Percentiles rank a stretch among this genome's conserved stretches.
phyloP scores from a whole-genome alignment of 2,888 invertebrate genomes.

The Tipula lateralis region DNA sequence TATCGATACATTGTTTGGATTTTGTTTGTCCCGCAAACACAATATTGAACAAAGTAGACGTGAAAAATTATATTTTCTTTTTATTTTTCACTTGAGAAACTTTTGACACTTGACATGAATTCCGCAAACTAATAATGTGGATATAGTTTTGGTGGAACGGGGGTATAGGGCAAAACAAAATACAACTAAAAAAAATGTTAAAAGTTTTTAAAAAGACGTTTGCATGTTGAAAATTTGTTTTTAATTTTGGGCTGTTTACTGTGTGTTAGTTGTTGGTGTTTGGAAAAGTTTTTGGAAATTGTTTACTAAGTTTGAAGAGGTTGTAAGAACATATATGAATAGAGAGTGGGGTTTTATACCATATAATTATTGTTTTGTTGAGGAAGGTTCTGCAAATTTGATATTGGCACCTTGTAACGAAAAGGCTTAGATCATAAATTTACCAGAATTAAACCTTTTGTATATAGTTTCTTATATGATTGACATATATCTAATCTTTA shows the following conservation, averaged over 20 bases:
- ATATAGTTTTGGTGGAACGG: not conserved
- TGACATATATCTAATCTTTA: too few relatives aligned
- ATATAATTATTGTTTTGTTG: not conserved
- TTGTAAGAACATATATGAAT: not conserved
- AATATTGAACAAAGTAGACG: not conserved
- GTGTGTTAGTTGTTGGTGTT: not conserved
- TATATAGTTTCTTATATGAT: too few relatives aligned
- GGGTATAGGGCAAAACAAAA: not conserved
- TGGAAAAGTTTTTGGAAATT: not conserved
- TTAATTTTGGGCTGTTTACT: not conserved
- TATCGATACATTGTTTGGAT: too few relatives aligned
- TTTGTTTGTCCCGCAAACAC: not conserved
- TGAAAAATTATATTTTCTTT: not conserved
- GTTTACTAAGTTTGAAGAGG: not conserved
- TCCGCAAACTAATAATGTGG: not conserved
- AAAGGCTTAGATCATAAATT: too few relatives aligned
- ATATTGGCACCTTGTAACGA: too few relatives aligned
- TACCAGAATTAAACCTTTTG: too few relatives aligned
- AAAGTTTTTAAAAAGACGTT: not conserved
- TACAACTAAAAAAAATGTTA: not conserved
- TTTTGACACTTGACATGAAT: slow-evolving; percentile 19
- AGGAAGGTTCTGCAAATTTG: not conserved
- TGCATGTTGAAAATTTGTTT: not conserved
- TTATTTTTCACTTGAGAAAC: not conserved
- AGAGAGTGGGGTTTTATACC: not conserved